Percentiles rank a stretch among this genome's conserved stretches.
phyloP scores from a whole-genome alignment of 2,888 invertebrate genomes.

The Neuroscelio doddi region DNA sequence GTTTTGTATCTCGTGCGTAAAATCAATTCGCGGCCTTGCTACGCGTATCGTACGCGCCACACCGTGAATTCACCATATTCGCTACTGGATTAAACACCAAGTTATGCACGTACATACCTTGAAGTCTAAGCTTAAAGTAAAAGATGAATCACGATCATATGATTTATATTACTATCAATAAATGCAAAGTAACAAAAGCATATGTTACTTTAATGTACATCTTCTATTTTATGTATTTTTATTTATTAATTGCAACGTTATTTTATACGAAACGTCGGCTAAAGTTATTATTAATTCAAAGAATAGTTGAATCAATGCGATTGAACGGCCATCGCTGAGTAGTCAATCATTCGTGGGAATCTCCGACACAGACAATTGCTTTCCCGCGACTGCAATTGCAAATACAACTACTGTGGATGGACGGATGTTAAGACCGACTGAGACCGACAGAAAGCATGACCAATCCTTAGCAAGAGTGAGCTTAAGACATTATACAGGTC shows the following conservation, averaged over 20 bases:
- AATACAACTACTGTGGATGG: constrained; percentile 20
- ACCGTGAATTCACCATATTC: constrained; percentile 24
- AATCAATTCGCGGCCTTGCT: constrained; percentile 37
- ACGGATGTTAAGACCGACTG: constrained; percentile 3
- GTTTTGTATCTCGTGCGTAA: constrained; percentile 41
- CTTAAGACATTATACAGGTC: no score
- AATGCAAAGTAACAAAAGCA: no score
- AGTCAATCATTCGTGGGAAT: constrained; percentile 40
- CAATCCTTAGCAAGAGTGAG: no score
- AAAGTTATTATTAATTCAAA: constrained; percentile 26
- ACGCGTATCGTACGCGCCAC: constrained; percentile 20
- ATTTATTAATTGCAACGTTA: not conserved
- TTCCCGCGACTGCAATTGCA: constrained; percentile 37
- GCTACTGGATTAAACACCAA: constrained; percentile 20
- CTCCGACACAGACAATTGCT: constrained; percentile 30
- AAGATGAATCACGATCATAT: no score
- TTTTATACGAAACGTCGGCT: not conserved
- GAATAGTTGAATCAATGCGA: constrained; percentile 26
- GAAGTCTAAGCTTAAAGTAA: no score
- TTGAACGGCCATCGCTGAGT: constrained; percentile 19
- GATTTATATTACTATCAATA: no score
- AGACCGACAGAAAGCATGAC: no score
- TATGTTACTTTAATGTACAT: no score
- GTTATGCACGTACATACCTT: not conserved
- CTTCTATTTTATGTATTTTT: no score